phyloP scores from a whole-genome alignment of 2,888 invertebrate species.

The Brachypalpus laphriformis region DNA sequence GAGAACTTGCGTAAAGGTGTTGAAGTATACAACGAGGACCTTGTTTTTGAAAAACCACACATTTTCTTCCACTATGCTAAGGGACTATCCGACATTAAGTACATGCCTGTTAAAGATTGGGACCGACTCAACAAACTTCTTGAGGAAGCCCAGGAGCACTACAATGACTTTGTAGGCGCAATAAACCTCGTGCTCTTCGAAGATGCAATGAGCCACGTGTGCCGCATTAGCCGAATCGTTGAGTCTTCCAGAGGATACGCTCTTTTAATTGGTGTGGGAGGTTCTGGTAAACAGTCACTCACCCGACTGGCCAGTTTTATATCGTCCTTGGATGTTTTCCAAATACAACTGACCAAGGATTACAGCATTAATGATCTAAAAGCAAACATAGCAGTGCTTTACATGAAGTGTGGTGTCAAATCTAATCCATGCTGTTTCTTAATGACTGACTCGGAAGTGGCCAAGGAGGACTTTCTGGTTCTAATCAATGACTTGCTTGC shows the following conservation, averaged over 20 bases:
- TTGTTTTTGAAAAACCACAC: conserved; percentile 89
- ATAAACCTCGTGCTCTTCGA: conserved; percentile 98
- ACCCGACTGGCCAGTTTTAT: conserved; percentile 95
- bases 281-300: conserved; percentile 96
- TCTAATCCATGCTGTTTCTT: conserved; percentile 92
- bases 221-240: conserved; percentile 95
- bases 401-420: conserved; percentile 94
- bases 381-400: conserved; percentile 88
- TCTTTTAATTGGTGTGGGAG: conserved; percentile 95
- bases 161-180: conserved; percentile 94
- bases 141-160: conserved; percentile 90
- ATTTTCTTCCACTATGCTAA: conserved; percentile 96
- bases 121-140: conserved; percentile 88
- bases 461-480: conserved; percentile 95
- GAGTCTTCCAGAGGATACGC: conserved; percentile 97
- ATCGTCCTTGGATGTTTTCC: conserved; percentile 95
- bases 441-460: conserved; percentile 96
- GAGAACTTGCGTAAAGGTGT: conserved; percentile 92
- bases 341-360: conserved; percentile 95
- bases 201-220: conserved; percentile 96
- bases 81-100: conserved; percentile 95
- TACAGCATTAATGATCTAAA: conserved; percentile 93
- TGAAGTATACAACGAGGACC: conserved; percentile 88
- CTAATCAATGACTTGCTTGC: conserved; percentile 96
- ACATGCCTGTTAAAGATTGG: conserved; percentile 91